phyloP scores from a whole-genome alignment of 1,140 invertebrate genomes.

The Telenomus remus region DNA sequence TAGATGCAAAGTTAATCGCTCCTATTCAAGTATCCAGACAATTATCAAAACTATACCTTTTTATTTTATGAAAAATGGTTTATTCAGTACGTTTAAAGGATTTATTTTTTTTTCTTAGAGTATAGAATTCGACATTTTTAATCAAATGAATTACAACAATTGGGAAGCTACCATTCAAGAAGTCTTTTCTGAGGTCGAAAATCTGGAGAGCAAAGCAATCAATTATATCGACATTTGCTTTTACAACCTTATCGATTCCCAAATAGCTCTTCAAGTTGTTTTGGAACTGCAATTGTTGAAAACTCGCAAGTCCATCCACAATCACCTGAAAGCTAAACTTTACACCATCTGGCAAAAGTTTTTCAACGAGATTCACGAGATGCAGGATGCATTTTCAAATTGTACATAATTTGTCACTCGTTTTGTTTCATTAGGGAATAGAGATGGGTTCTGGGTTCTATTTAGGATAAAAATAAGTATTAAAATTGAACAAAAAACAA shows the following conservation, averaged over 20 bases:
- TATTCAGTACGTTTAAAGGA: too few species aligned
- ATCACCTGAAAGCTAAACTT: conserved; percentile 86
- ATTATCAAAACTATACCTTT: too few species aligned
- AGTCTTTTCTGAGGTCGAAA: conserved; percentile 83
- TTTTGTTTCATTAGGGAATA: too few species aligned
- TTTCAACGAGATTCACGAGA: conserved; percentile 84
- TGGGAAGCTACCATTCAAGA: conserved; percentile 87
- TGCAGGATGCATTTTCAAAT: conserved; percentile 82
- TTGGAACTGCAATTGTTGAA: conserved; percentile 86
- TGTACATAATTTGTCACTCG: conserved; percentile 45
- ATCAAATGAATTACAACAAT: conserved; percentile 83
- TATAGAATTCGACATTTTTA: conserved; percentile 86
- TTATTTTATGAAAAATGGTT: too few species aligned
- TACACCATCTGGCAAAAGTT: conserved; percentile 89
- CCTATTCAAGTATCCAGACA: conserved; percentile 23
- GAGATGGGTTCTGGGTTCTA: too few species aligned
- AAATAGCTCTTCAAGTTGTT: conserved; percentile 86
- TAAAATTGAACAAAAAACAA: too few species aligned
- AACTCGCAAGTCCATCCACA: conserved; percentile 82
- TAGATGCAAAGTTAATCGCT: conserved; percentile 24
- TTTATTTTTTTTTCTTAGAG: conserved; percentile 28
- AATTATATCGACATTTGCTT: conserved; percentile 91
- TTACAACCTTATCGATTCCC: conserved; percentile 82
- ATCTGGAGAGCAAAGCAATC: conserved; percentile 86
- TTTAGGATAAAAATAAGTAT: too few species aligned